Evolutionary conservation across 2,888 invertebrate species (phyloP), one percentile per base, ranked within the genome.

Genomic region (Noctua janthina): DNA sequence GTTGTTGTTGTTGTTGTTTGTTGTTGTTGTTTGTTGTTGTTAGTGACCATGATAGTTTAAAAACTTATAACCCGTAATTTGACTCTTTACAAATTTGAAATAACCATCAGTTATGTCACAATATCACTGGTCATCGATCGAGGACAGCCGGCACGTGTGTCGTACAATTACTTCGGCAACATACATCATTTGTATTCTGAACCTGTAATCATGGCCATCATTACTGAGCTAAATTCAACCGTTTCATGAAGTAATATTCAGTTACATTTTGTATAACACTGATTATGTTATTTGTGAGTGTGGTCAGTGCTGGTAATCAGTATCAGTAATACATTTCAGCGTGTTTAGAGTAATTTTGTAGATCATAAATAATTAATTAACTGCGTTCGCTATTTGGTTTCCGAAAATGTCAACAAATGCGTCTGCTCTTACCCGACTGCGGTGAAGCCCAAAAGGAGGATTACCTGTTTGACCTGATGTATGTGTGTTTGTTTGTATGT

Each of bases 121-220:
- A 72, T 85, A 85, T 86, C 71, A 76, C 76, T 83, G 88, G 88
- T 90, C 91, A 92, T 89, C 91, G 92, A 93, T 92, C 91, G 91
- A 76, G 78, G 49, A 84, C 67, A 79, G 88, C 49, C 78, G 78
- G 86, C 90, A 90, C 89, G 91, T 84, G 75, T 69, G 74, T 62
- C 76, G 79, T 85, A 88, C 90, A 91, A 91, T 92, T 91, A 91
- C 88, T 76, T 77, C 79, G 85, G 78, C 17, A 62, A 85, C 64
- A 89, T 87, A 88, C 90, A 91, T 92, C 88, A 93, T 93, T 93
- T 88, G 89, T 92, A 92, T 93, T 92, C 92, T 80, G 76, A 85
- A 81, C 85, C 83, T 75, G 89, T 85, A 78, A 86, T 83, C 80
- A 74, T 78, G 79, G 54, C 67, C 86, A 88, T 92, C 91, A 93